Conservation (phyloP, 2,888 invertebrate species). For the Drosophila antonietae region DNA sequence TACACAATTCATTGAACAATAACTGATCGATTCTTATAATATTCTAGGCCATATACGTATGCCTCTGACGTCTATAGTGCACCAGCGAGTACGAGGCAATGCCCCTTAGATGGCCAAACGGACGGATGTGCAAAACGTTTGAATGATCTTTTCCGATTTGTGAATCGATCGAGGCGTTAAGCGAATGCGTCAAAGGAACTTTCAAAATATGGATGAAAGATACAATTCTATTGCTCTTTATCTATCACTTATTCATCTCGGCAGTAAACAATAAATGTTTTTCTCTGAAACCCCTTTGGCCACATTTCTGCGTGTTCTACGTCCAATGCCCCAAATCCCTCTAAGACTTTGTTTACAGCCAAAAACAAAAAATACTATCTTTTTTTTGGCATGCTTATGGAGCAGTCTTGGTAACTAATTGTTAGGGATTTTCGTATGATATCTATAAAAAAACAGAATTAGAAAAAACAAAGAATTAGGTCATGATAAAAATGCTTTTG, state of each 20-base stretch:
- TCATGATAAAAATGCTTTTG: slow-evolving; percentile 70
- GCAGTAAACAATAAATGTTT: neutral
- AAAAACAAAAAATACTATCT: slow-evolving; percentile 5
- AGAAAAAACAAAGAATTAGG: slow-evolving; percentile 55
- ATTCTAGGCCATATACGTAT: neutral
- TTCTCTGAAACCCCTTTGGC: neutral
- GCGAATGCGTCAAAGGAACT: slow-evolving; percentile 42
- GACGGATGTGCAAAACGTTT: slow-evolving; percentile 38
- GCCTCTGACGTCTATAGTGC: slow-evolving; percentile 8
- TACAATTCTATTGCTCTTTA: neutral
- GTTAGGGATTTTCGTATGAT: slow-evolving; percentile 56
- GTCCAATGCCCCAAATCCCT: neutral
- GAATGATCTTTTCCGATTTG: slow-evolving; percentile 21
- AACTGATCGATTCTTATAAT: neutral
- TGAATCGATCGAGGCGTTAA: neutral
- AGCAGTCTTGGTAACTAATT: slow-evolving; percentile 21
- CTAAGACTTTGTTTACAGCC: slow-evolving; percentile 56
- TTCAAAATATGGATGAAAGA: slow-evolving; percentile 9
- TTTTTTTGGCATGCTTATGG: slow-evolving; percentile 39
- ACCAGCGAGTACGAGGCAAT: neutral
- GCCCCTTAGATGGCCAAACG: slow-evolving; percentile 18
- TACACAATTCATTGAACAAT: neutral
- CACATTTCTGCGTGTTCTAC: neutral
- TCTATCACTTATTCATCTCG: neutral
- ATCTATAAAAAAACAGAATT: slow-evolving; percentile 41